Percentiles rank a stretch among this genome's conserved stretches.
Conservation (phyloP, 1,140 invertebrate genomes). For the Melipona quadrifasciata region DNA sequence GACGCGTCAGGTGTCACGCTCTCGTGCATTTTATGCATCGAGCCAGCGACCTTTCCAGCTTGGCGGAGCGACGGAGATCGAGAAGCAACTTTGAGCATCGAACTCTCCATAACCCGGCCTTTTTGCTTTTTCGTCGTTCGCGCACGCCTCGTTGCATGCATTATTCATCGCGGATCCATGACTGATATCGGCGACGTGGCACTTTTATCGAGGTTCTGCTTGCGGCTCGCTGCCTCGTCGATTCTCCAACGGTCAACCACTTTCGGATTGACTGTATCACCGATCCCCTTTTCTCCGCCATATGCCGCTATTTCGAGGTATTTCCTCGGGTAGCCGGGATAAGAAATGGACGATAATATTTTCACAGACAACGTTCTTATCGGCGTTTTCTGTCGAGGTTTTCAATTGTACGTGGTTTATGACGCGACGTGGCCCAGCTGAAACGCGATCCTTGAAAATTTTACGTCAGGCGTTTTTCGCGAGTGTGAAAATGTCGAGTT, state of each 20-base stretch:
- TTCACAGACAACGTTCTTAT: neutral
- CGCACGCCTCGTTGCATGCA: constrained; percentile 65
- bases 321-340: neutral
- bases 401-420: neutral
- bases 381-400: neutral
- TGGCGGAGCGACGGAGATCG: neutral
- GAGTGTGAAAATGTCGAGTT: too few species aligned
- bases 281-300: neutral
- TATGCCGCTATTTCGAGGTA: neutral
- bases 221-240: constrained; percentile 63
- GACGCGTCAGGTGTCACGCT: constrained; percentile 65
- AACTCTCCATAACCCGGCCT: constrained; percentile 12
- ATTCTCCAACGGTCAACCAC: constrained; percentile 44
- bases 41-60: neutral
- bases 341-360: neutral
- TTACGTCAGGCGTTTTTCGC: too few species aligned
- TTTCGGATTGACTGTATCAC: neutral
- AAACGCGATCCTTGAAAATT: too few species aligned
- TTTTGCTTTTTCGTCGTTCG: neutral
- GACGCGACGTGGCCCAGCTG: neutral
- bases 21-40: constrained; percentile 62
- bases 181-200: constrained; percentile 77
- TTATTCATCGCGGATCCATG: constrained; percentile 78
- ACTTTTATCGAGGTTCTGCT: constrained; percentile 70
- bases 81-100: constrained; percentile 35